Base-by-base conservation (phyloP, 1,140 invertebrate genomes). In the Limonius californicus region DNA sequence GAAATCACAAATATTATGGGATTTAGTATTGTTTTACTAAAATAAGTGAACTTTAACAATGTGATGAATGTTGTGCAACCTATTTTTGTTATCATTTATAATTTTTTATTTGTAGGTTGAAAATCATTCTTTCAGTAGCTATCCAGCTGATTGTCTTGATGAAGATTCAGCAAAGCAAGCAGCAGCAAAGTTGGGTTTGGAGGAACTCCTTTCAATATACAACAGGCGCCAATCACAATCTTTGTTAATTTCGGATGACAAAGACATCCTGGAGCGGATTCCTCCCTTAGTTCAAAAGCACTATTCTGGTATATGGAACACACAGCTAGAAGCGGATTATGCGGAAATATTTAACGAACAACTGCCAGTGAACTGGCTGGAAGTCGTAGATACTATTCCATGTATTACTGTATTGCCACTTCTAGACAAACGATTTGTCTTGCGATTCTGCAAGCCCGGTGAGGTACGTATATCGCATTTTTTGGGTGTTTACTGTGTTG, bases 91-190 rank as follows among this genome's bases (percentile, higher is more conserved):
- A n/a, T n/a, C n/a, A n/a, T n/a, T n/a, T n/a, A n/a, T n/a, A n/a
- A n/a, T n/a, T n/a, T n/a, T n/a, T n/a, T n/a, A n/a, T n/a, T n/a
- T n/a, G n/a, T n/a, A 50, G 45, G 35, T 39, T 14, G 8, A n/a
- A 9, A 6, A 7, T 11, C 2, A 39, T 39, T 81, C 80, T 59
- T 81, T 75, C 15, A 77, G 68, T 1, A 86, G 83, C 53, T 87
- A 85, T 70, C 86, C 86, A 0, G 68, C 80, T 15, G 84, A 84
- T 18, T 82, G 82, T 7, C 68, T 69, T 8, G 76, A 78, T 1
- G 73, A 79, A 53, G 76, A 79, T 0, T 72, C 81, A 12, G 83
- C 85, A 0, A 74, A 81, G 64, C 77, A 78, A 65, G 65, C 81
- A 16, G 85, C 81, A 0, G 82, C 84, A 0, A 72, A 75, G 20